Evolutionary conservation across 2,113 vertebrate genomes (phyloP).

Genomic region (Gallinago undulata): DNA sequence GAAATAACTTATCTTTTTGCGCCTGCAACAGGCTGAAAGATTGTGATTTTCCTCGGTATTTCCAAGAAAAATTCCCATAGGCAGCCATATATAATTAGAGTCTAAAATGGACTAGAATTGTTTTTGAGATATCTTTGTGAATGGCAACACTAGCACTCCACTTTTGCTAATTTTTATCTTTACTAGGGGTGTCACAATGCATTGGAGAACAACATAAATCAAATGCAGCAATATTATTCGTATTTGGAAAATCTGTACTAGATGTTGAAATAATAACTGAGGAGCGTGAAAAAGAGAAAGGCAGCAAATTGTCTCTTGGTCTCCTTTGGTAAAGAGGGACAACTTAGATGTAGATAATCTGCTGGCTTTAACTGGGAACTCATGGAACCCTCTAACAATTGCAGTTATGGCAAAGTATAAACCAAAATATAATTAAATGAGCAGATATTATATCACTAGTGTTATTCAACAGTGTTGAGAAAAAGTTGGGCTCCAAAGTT

Average conservation of each 20-base stretch:
- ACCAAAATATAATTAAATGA: neutral
- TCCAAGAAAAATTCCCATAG: neutral
- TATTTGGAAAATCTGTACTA: neutral
- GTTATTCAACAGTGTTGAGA: neutral
- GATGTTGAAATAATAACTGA: neutral
- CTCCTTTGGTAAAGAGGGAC: neutral
- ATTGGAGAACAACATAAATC: neutral
- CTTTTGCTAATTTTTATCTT: neutral
- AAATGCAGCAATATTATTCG: neutral
- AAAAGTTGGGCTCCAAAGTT: neutral
- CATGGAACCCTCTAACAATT: neutral
- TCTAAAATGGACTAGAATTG: neutral
- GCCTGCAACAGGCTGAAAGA: neutral
- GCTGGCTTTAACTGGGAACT: neutral
- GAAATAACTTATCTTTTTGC: neutral
- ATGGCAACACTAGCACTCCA: neutral
- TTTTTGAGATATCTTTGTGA: neutral
- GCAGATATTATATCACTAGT: neutral
- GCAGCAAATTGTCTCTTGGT: neutral
- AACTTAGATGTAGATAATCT: neutral
- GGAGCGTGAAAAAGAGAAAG: neutral
- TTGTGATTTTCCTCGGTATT: neutral
- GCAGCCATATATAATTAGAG: neutral
- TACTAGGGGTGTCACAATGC: neutral
- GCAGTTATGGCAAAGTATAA: neutral